Conservation (phyloP, 1,140 invertebrate species). For the Heliothis virescens region DNA sequence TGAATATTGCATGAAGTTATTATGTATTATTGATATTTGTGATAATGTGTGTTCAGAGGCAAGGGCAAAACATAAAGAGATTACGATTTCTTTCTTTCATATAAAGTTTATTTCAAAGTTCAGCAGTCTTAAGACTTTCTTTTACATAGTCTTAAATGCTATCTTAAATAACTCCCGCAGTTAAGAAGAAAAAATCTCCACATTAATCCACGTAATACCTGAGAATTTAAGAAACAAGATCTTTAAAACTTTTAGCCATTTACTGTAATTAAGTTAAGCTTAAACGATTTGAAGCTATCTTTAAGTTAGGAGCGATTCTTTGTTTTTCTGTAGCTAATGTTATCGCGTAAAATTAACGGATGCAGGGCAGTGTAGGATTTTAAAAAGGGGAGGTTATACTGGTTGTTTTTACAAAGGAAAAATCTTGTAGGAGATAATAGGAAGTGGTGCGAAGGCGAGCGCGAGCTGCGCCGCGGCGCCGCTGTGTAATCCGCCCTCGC, state of each 20-base stretch:
- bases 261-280: no score
- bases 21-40: not conserved
- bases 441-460: conserved; percentile 55
- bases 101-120: no score
- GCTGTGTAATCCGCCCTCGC: conserved; percentile 50
- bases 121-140: no score
- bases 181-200: no score
- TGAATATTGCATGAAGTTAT: not conserved
- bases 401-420: conserved; percentile 66
- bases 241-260: no score
- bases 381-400: conserved; percentile 48
- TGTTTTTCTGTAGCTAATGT: conserved; percentile 10
- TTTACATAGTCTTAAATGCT: no score
- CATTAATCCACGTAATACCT: no score
- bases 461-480: conserved; percentile 38
- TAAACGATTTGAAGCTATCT: not conserved
- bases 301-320: not conserved
- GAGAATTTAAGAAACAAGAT: no score
- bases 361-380: conserved; percentile 53
- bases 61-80: no score
- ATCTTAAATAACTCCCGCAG: no score
- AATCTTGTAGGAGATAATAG: conserved; percentile 66
- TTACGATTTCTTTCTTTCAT: no score
- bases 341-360: conserved; percentile 50
- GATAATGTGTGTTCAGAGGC: no score